Percentiles rank a stretch among this genome's conserved stretches.
Conservation (phyloP, 2,888 invertebrate species). For the Chymomyza caudatula region DNA sequence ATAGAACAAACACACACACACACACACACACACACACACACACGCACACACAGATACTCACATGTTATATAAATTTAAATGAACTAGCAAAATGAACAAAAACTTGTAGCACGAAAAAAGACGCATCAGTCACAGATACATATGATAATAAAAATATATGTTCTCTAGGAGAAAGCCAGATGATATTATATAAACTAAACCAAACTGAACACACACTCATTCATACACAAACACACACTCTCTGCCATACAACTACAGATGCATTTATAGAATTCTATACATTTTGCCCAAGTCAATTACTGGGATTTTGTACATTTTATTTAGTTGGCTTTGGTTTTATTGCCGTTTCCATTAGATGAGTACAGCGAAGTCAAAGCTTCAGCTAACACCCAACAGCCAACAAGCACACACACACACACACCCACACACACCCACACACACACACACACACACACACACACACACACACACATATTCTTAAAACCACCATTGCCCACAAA, state of each 20-base stretch:
- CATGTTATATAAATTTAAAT: too few species aligned
- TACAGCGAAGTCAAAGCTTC: background rate
- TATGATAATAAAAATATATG: too few species aligned
- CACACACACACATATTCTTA: background rate
- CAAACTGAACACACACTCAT: too few species aligned
- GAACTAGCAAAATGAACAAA: too few species aligned
- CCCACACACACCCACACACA: background rate
- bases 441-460: background rate
- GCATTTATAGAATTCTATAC: constrained; percentile 6
- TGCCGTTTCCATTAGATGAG: constrained; percentile 6
- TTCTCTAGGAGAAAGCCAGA: too few species aligned
- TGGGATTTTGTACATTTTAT: constrained; percentile 59
- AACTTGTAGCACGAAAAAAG: too few species aligned
- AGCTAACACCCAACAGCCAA: background rate
- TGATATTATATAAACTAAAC: too few species aligned
- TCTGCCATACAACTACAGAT: background rate
- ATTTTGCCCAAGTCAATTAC: constrained; percentile 66
- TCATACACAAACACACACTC: too few species aligned
- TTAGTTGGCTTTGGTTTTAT: constrained; percentile 52
- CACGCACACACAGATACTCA: too few species aligned
- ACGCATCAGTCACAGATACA: too few species aligned
- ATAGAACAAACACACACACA: too few species aligned
- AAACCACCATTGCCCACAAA: background rate
- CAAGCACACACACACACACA: background rate
- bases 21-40: too few species aligned